Evolutionary conservation across 2,888 invertebrate genomes (phyloP), one percentile per base, ranked within the genome.

Genomic region (Eumacrocentrus americanus): DNA sequence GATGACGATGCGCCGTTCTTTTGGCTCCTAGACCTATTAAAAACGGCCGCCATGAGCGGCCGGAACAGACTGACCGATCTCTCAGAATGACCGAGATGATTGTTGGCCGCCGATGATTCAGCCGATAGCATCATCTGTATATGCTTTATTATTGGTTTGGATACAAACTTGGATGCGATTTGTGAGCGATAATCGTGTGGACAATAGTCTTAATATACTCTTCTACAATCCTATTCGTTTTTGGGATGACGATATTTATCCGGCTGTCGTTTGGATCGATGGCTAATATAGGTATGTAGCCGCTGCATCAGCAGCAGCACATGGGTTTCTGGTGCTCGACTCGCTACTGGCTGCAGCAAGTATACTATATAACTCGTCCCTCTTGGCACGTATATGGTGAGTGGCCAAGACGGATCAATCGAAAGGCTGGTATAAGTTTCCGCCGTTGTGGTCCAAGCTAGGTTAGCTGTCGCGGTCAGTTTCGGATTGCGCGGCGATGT

Each of bases 401-500:
- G 76, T 75, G 76, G 75, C 74, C 73, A 70, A 74, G 77, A 80
- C 79, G 78, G 79, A 80, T 80, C 79, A 80, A 79, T 79, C 78
- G 78, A 73, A 75, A 77, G 75, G 74, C 72, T 70, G 76, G 77
- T 80, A 78, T 79, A 79, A 79, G 80, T 79, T 79, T 79, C 78
- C 74, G 76, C 72, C 74, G 78, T 75, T 76, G 79, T 73, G 75
- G 76, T 78, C 55, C 59, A 58, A 52, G 72, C 71, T 74, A 75
- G 74, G 72, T 75, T 75, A 72, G 67, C 75, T 79, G 80, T 78
- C 77, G 79, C 71, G 80, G 80, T 80, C 80, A 80, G 80, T 80
- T 80, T 79, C 75, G 78, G 74, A 80, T 80, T 79, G 79, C 79
- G 79, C 78, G 72, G 74, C 78, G 73, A 74, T 80, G 80, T 74